Conservation (phyloP, 2,888 invertebrate genomes). For the Dryobota labecula region DNA sequence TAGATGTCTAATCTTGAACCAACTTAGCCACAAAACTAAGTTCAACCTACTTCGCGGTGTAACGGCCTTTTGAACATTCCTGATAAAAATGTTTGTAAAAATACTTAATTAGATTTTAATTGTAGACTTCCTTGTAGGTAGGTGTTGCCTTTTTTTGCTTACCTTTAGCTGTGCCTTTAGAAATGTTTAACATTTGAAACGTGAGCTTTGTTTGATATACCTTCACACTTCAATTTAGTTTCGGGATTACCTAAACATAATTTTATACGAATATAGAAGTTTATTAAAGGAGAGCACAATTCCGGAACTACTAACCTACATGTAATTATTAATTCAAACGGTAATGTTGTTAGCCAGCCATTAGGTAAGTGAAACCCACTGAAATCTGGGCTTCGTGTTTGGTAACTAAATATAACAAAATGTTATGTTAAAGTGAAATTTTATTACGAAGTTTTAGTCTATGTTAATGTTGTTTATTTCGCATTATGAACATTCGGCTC, state of each 20-base stretch:
- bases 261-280: slow-evolving; percentile 13
- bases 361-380: slow-evolving; percentile 49
- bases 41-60: slow-evolving; percentile 77
- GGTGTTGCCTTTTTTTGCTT: slow-evolving; percentile 39
- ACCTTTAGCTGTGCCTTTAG: slow-evolving; percentile 17
- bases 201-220: slow-evolving; percentile 1
- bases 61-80: slow-evolving; percentile 72
- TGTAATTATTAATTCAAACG: slow-evolving; percentile 47
- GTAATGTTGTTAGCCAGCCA: slow-evolving; percentile 46
- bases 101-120: slow-evolving; percentile 66
- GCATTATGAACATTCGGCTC: slow-evolving; percentile 26
- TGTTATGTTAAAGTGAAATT: slow-evolving; percentile 34
- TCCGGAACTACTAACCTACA: slow-evolving; percentile 21
- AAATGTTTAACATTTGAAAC: neutral
- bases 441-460: slow-evolving; percentile 18
- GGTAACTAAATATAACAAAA: slow-evolving; percentile 34
- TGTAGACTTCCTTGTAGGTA: slow-evolving; percentile 55
- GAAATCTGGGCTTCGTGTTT: slow-evolving; percentile 45
- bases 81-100: slow-evolving; percentile 68
- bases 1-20: slow-evolving; percentile 80
- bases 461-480: slow-evolving; percentile 41
- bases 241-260: neutral
- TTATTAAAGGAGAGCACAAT: slow-evolving; percentile 2
- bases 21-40: slow-evolving; percentile 78
- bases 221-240: neutral